A percentile compares a stretch with the other conserved stretches of the same genome.
These are phyloP conservation scores for Drosophila ochracea DNA, from an alignment of 2,888 invertebrate genomes.

Conservation along the genomic window DNA sequence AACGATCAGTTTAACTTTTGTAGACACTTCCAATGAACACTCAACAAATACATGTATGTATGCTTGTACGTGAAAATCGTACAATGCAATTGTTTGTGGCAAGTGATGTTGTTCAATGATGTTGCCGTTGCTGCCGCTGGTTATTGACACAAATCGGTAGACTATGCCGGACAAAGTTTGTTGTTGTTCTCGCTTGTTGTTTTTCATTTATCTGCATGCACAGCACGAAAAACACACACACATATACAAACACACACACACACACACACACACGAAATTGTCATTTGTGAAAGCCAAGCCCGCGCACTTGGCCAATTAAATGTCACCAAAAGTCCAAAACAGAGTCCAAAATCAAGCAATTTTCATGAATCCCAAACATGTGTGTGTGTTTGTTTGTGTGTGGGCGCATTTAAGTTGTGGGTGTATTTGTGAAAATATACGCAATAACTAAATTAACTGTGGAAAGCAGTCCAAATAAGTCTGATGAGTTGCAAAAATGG, in stretches of 20 bases:
- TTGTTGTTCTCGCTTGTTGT: constrained; percentile 26
- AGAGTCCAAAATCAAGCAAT: neutral
- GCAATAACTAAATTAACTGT: constrained; percentile 54
- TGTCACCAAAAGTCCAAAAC: constrained; percentile 34
- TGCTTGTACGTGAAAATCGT: neutral
- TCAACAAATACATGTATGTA: neutral
- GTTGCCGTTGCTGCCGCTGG: constrained; percentile 31
- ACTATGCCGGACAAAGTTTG: constrained; percentile 9
- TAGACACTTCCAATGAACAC: constrained; percentile 11
- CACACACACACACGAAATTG: constrained; percentile 28
- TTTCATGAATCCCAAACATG: constrained; percentile 22
- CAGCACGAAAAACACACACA: constrained; percentile 46
- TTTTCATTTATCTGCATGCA: constrained; percentile 63
- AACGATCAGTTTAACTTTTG: neutral
- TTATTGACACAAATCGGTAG: constrained; percentile 48
- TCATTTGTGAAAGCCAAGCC: constrained; percentile 76
- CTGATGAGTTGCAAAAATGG: neutral
- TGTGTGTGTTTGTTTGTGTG: neutral
- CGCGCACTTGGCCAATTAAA: constrained; percentile 63
- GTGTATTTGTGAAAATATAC: constrained; percentile 13
- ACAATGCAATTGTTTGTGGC: constrained; percentile 50
- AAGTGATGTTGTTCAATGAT: constrained; percentile 33
- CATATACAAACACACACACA: neutral
- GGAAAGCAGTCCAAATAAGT: constrained; percentile 33
- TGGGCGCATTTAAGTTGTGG: neutral